Conservation (phyloP, 2,797 vertebrate genomes). For the Sebastes itinus region DNA sequence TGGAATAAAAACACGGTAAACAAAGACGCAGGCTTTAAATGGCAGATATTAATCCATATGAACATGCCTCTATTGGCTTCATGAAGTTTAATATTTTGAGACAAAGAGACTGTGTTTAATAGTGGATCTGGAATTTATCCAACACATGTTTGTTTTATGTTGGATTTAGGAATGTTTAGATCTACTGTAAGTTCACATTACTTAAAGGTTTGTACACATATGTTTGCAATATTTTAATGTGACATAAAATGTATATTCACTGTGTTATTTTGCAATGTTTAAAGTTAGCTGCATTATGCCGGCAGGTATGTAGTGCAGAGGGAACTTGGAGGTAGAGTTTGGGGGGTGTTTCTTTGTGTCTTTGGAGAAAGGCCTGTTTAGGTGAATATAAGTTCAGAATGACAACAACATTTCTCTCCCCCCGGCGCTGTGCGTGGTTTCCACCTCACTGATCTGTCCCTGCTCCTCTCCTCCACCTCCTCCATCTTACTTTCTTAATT, state of each 20-base stretch:
- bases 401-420: background rate
- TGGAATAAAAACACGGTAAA: background rate
- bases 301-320: background rate
- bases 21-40: background rate
- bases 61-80: background rate
- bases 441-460: constrained; percentile 28
- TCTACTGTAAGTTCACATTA: no score
- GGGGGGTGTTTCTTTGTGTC: background rate
- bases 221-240: background rate
- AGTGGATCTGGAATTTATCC: no score
- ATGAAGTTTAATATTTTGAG: background rate
- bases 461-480: background rate
- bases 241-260: background rate
- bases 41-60: background rate
- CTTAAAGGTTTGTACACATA: background rate
- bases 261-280: background rate
- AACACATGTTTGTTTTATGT: background rate
- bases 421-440: background rate
- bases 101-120: background rate
- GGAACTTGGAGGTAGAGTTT: background rate
- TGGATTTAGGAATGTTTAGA: background rate
- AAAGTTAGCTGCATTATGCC: background rate
- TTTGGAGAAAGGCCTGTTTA: background rate
- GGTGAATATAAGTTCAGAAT: constrained; percentile 3
- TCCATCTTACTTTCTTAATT: background rate